Conservation (phyloP, 2,888 invertebrate genomes). For the Hanleya hanleyi region DNA sequence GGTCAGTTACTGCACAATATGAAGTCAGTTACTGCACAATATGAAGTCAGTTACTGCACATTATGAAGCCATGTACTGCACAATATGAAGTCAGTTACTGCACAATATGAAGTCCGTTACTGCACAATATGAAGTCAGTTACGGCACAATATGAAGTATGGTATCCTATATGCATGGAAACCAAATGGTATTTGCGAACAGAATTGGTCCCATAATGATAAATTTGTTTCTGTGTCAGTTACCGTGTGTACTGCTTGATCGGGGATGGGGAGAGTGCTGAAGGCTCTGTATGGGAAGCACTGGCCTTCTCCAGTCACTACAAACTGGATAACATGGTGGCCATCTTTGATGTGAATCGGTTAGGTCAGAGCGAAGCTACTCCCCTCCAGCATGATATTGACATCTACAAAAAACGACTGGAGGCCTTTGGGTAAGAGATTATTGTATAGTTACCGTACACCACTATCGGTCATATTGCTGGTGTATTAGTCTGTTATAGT, state of each 20-base stretch:
- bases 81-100: too few relatives aligned
- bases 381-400: slow-evolving; percentile 93
- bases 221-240: slow-evolving; percentile 57
- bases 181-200: background rate
- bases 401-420: slow-evolving; percentile 80
- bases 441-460: background rate
- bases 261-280: slow-evolving; percentile 99
- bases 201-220: background rate
- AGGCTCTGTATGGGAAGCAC: slow-evolving; percentile 98
- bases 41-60: too few relatives aligned
- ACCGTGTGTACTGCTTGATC: slow-evolving; percentile 93
- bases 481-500: too few relatives aligned
- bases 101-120: too few relatives aligned
- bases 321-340: slow-evolving; percentile 97
- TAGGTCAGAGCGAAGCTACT: slow-evolving; percentile 98
- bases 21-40: too few relatives aligned
- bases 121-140: too few relatives aligned
- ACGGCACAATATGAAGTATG: background rate
- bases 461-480: background rate
- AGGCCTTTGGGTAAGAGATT: slow-evolving; percentile 84
- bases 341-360: slow-evolving; percentile 96
- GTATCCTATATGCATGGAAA: background rate
- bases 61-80: too few relatives aligned
- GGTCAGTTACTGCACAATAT: too few relatives aligned
- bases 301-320: slow-evolving; percentile 95